Base-by-base conservation (phyloP, 2,113 vertebrate species). In the Hymenochirus boettgeri region DNA sequence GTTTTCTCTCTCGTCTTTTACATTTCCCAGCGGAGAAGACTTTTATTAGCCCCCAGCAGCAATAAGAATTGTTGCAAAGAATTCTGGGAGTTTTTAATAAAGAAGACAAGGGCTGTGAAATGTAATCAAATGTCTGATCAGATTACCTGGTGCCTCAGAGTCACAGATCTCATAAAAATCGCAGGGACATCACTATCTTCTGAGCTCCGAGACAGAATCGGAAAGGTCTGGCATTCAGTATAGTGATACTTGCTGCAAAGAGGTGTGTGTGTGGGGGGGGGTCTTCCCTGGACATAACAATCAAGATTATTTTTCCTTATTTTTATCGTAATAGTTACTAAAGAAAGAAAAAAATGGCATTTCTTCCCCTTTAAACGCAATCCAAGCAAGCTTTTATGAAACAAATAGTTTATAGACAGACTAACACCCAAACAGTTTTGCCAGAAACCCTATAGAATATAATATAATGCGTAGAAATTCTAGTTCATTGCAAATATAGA, bases 81-180 rank as follows among this genome's bases (percentile, higher is more conserved):
- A 90, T 92, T 87, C 90, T 88, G 92, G 90, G 90, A 92, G 84
- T 91, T 93, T 93, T 93, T 93, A 93, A 93, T 93, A 93, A 93
- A 89, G 89, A 84, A 90, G 90, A 88, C 90, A 90, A 88, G 85
- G n/a, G 84, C 90, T 88, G 89, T 83, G 89, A 92, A 90, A 93
- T 93, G 89, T 90, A 93, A 93, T 93, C 92, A 92, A 89, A 82
- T 89, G 90, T 89, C 91, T 93, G 88, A 93, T 93, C 90, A 92
- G 92, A 93, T 93, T 93, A 93, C 65, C 48, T 69, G 65, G 60
- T 69, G 65, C 65, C 65, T 69, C 37, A 60, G 65, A 69, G 65
- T 69, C 57, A 69, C 65, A 60, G 65, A 69, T 69, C 65, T 69
- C 65, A 69, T 69, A 69, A 60, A 51, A 59, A 69, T 52, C 35